Conservation (phyloP, 2,888 invertebrate species). For the Meta bourneti region DNA sequence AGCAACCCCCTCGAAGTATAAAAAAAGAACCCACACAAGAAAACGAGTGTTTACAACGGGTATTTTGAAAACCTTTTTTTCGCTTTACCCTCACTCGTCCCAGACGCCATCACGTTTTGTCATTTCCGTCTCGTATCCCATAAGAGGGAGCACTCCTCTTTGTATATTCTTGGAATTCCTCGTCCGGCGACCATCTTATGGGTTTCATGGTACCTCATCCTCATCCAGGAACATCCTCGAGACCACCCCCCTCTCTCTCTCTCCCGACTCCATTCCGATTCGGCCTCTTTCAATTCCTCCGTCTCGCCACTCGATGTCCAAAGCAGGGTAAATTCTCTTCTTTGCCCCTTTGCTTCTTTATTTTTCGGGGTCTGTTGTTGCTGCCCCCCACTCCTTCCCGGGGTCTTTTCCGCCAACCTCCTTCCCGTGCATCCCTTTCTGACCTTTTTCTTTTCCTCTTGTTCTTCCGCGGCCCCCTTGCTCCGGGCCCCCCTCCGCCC, state of each 20-base stretch:
- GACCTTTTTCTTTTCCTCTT: slow-evolving; percentile 45
- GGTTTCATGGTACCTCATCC: slow-evolving; percentile 66
- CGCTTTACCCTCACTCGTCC: not conserved
- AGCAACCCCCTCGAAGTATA: no score
- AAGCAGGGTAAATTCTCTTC: slow-evolving; percentile 14
- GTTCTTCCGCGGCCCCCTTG: slow-evolving; percentile 45
- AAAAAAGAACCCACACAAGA: not conserved
- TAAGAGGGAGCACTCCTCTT: not conserved
- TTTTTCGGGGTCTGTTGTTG: slow-evolving; percentile 11
- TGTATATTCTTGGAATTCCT: slow-evolving; percentile 41
- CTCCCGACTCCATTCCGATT: slow-evolving; percentile 52
- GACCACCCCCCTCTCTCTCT: slow-evolving; percentile 41
- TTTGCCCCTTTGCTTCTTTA: not conserved
- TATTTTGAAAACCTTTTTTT: not conserved
- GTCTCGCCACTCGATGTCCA: slow-evolving; percentile 69
- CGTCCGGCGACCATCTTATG: slow-evolving; percentile 29
- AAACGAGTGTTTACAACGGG: not conserved
- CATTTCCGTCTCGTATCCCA: slow-evolving; percentile 35
- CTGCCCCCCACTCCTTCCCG: slow-evolving; percentile 9
- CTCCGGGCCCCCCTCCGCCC: not conserved
- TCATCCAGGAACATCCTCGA: slow-evolving; percentile 49
- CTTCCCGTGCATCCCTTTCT: slow-evolving; percentile 12
- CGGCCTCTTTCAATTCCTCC: slow-evolving; percentile 67
- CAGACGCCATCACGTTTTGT: slow-evolving; percentile 26
- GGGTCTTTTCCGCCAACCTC: slow-evolving; percentile 4